Conservation (phyloP, 2,888 invertebrate species). For the Stenodera caucasica region DNA sequence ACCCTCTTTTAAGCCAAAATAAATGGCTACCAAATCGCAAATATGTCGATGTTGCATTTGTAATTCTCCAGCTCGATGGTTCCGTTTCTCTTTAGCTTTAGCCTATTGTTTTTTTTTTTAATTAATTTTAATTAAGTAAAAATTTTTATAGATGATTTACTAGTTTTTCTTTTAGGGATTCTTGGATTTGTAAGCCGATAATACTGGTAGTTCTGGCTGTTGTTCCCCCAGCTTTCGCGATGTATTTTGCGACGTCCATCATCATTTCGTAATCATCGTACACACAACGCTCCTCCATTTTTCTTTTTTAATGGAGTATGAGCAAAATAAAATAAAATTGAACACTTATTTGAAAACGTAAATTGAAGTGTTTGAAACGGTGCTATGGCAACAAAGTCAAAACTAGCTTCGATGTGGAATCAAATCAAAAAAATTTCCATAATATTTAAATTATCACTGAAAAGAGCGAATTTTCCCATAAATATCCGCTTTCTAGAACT, state of each 20-base stretch:
- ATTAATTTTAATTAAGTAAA: neutral
- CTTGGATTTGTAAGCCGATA: conserved; percentile 39
- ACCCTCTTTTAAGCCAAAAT: conserved; percentile 57
- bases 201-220: conserved; percentile 34
- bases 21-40: conserved; percentile 66
- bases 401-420: no score
- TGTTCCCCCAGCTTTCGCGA: conserved; percentile 30
- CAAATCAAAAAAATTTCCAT: no score
- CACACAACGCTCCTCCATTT: neutral
- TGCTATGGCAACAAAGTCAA: no score
- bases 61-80: conserved; percentile 54
- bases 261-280: conserved; percentile 39
- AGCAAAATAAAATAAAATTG: no score
- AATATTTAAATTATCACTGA: no score
- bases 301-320: neutral
- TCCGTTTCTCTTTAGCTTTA: conserved; percentile 65
- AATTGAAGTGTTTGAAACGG: no score
- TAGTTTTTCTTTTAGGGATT: conserved; percentile 41
- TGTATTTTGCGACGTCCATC: conserved; percentile 42
- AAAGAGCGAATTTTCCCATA: no score
- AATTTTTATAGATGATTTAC: conserved; percentile 29
- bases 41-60: conserved; percentile 65
- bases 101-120: conserved; percentile 53
- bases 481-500: no score
- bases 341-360: no score